A percentile compares a stretch with the other conserved stretches of the same genome.
Evolutionary conservation across 2,797 vertebrate species (phyloP).

Genomic region (Mionectes olivaceus): DNA sequence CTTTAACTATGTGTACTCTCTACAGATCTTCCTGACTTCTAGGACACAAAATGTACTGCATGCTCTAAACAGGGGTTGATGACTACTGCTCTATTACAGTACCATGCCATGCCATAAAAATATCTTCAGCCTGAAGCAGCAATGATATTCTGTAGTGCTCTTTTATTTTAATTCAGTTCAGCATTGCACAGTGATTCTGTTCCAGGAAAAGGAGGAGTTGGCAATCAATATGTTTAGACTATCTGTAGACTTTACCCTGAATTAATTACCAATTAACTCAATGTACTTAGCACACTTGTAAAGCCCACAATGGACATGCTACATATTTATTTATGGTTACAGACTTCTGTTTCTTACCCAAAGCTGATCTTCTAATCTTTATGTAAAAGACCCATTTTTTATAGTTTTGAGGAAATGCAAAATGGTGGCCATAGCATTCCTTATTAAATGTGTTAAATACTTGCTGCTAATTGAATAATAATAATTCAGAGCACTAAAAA

Average conservation of each 20-base stretch:
- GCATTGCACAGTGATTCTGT: neutral
- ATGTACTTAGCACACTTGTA: conserved; percentile 42
- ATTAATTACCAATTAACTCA: conserved; percentile 58
- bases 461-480: neutral
- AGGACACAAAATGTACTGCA: neutral
- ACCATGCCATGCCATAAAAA: neutral
- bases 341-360: neutral
- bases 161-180: conserved; percentile 34
- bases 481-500: neutral
- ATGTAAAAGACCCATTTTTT: neutral
- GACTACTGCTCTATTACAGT: neutral
- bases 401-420: neutral
- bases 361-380: neutral
- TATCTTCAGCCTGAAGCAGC: neutral
- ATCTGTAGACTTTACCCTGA: conserved; percentile 23
- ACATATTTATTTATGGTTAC: conserved; percentile 42
- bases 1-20: neutral
- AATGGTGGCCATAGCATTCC: neutral
- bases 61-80: neutral
- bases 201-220: conserved; percentile 31
- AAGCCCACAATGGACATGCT: conserved; percentile 20
- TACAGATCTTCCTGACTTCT: neutral
- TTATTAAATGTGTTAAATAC: neutral
- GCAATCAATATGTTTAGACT: conserved; percentile 63
- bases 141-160: neutral